Base-by-base conservation (phyloP, 2,113 vertebrate genomes). In the Empidonax alnorum region DNA sequence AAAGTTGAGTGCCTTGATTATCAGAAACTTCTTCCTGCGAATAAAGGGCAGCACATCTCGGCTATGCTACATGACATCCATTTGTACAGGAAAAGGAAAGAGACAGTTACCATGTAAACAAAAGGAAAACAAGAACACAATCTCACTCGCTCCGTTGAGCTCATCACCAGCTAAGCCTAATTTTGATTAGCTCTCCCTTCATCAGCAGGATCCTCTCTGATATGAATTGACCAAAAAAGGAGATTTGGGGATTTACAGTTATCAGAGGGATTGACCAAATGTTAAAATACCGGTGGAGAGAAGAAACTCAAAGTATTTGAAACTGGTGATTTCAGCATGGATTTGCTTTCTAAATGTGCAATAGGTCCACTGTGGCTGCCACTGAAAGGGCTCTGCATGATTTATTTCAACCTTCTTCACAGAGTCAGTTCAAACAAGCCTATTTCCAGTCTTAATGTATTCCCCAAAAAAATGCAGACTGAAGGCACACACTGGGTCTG, bases 21-120 rank as follows among this genome's bases (percentile, higher is more conserved):
- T 90, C 75, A 92, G 80, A 73, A 95, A 52, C n/a, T 84, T 78
- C 56, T 92, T 74, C 74, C 90, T 88, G 67, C 61, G 93, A 72
- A 72, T 39, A 67, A 83, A 85, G 89, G 53, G 66, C 94, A 93
- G 86, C 44, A 63, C 68, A 71, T 93, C 71, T 81, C 95, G 74
- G 50, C 83, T 81, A 53, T 23, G 78, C 78, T 71, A 30, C 86
- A 72, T 28, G 73, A 89, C 91, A 68, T 41, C 69, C 78, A 61
- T 84, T 89, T 87, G 79, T 14, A 90, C 9, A 65, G 79, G 50
- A 93, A 89, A 78, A 37, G 50, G 79, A 74, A 63, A 88, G 68
- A 96, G 69, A 63, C 87, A 74, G 93, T 95, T 84, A 52, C 95
- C 93, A 94, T 94, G 92, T 94, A 96, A 97, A 96, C 96, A 97